A percentile compares a stretch with the other conserved stretches of the same genome.
Evolutionary conservation across 2,888 invertebrate species (phyloP).

Genomic region (Melangyna quadrimaculata): DNA sequence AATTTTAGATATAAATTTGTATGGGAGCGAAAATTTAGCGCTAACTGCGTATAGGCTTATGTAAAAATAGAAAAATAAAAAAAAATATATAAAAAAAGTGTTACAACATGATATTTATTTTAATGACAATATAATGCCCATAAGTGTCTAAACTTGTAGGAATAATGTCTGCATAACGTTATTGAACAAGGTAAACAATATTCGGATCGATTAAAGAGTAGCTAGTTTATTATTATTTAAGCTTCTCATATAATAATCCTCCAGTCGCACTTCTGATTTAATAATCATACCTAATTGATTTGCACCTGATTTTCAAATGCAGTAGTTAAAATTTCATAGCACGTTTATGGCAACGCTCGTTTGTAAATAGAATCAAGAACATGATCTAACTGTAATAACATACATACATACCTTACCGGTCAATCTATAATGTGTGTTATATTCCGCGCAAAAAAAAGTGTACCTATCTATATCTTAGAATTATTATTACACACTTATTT

Average conservation of each 20-base stretch:
- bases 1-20: too few relatives aligned
- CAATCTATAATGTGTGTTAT: neutral
- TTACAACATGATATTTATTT: too few relatives aligned
- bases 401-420: neutral
- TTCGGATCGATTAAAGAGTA: neutral
- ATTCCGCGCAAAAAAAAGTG: neutral
- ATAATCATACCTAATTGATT: neutral
- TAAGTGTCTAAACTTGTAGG: too few relatives aligned
- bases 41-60: too few relatives aligned
- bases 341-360: neutral
- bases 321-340: neutral
- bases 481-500: neutral
- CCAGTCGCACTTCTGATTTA: neutral
- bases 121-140: too few relatives aligned
- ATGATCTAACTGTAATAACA: neutral
- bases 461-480: neutral
- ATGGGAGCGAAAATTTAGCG: too few relatives aligned
- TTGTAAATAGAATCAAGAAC: neutral
- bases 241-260: neutral
- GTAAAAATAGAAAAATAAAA: too few relatives aligned
- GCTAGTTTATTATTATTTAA: neutral
- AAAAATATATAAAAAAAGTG: too few relatives aligned
- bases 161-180: too few relatives aligned
- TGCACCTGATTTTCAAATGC: neutral
- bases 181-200: neutral